Conservation (phyloP, 1,140 invertebrate species). For the Caenorhabditis tropicalis region DNA sequence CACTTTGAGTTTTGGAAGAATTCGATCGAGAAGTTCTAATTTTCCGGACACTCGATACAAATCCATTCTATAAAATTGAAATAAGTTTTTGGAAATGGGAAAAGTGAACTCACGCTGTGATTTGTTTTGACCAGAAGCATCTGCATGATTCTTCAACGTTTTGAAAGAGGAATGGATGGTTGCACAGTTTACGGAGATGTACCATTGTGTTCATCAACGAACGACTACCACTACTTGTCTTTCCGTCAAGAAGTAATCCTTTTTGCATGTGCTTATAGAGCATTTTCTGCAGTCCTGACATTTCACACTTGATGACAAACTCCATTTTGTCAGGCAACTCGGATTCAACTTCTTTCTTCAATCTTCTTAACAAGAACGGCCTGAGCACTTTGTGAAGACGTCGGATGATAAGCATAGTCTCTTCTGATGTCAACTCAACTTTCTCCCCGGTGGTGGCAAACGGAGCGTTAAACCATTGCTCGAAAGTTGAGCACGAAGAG, state of each 20-base stretch:
- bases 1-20: slow-evolving; percentile 91
- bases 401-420: slow-evolving; percentile 91
- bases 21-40: slow-evolving; percentile 96
- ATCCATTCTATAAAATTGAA: slow-evolving; percentile 74
- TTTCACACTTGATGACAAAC: slow-evolving; percentile 91
- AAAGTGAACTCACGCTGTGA: neutral
- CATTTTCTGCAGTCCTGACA: slow-evolving; percentile 94
- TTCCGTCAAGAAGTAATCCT: slow-evolving; percentile 68
- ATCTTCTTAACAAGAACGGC: slow-evolving; percentile 90
- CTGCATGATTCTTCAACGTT: slow-evolving; percentile 91
- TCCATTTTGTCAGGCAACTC: slow-evolving; percentile 99
- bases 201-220: slow-evolving; percentile 99
- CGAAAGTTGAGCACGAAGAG: slow-evolving; percentile 93
- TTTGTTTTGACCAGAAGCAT: slow-evolving; percentile 60
- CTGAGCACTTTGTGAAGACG: slow-evolving; percentile 95
- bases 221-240: slow-evolving; percentile 79
- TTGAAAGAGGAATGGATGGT: slow-evolving; percentile 99
- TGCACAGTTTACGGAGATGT: slow-evolving; percentile 94
- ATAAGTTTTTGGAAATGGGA: neutral
- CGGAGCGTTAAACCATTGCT: slow-evolving; percentile 98
- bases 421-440: slow-evolving; percentile 93
- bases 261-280: slow-evolving; percentile 97
- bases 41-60: slow-evolving; percentile 92
- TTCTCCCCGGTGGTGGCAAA: slow-evolving; percentile 93
- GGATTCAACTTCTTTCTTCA: slow-evolving; percentile 95